Conservation (phyloP, 2,113 vertebrate genomes). For the Neolamprologus hecqui region DNA sequence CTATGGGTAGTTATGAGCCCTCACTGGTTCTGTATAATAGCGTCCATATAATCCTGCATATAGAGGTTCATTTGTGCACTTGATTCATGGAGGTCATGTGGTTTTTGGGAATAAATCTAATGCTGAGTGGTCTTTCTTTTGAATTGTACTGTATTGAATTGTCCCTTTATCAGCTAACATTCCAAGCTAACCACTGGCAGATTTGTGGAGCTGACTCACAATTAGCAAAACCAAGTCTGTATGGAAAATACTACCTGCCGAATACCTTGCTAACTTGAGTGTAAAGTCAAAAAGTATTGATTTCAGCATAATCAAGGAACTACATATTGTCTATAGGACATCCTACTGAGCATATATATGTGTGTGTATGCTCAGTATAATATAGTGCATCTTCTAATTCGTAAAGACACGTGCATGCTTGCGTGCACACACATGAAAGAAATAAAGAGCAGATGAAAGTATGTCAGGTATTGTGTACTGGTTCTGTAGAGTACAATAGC, state of each 20-base stretch:
- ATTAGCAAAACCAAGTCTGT: not conserved
- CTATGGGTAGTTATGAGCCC: not conserved
- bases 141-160: not conserved
- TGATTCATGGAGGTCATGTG: not conserved
- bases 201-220: not conserved
- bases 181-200: not conserved
- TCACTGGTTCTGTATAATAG: not conserved
- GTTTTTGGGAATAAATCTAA: not conserved
- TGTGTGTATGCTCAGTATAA: not conserved
- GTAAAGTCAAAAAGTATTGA: not conserved
- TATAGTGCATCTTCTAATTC: not conserved
- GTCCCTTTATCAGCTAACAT: not conserved
- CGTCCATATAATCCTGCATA: not conserved
- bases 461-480: constrained; percentile 46
- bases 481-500: constrained; percentile 22
- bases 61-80: not conserved
- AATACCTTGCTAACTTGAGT: not conserved
- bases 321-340: not conserved
- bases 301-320: not conserved
- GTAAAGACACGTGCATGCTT: not conserved
- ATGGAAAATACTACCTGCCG: not conserved
- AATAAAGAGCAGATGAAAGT: constrained; percentile 41
- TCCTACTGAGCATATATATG: not conserved
- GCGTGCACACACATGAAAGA: not conserved
- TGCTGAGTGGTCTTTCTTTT: not conserved